phyloP scores from a whole-genome alignment of 2,797 vertebrate species.

The Erpetoichthys calabaricus region DNA sequence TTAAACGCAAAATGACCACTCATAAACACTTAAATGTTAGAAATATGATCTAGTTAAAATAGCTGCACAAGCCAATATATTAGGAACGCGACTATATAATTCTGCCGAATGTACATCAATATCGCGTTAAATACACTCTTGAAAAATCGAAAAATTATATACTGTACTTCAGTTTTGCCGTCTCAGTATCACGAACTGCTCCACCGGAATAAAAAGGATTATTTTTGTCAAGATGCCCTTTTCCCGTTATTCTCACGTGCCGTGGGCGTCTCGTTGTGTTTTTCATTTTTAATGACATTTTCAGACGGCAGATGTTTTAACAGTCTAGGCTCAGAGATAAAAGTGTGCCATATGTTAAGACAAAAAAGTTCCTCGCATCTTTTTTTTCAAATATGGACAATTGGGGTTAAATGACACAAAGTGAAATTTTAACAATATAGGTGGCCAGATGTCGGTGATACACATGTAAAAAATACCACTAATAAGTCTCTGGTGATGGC shows the following conservation, averaged over 20 bases:
- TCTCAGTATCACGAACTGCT: no score
- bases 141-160: no score
- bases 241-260: conserved; percentile 7
- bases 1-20: no score
- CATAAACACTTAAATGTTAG: no score
- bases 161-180: no score
- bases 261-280: conserved; percentile 11
- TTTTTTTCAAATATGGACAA: conserved; percentile 10
- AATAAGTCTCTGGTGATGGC: neutral
- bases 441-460: conserved; percentile 9
- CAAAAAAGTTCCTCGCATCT: conserved; percentile 13
- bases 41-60: no score
- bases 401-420: conserved; percentile 15
- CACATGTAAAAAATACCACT: conserved; percentile 4
- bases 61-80: no score
- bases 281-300: conserved; percentile 19
- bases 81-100: no score
- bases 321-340: conserved; percentile 11
- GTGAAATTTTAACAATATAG: conserved; percentile 8
- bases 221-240: neutral
- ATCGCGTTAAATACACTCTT: no score
- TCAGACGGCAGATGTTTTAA: conserved; percentile 17
- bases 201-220: no score
- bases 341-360: conserved; percentile 17
- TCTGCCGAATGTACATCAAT: no score